Base-by-base conservation (phyloP, 2,113 vertebrate species). In the Pipra filicauda region DNA sequence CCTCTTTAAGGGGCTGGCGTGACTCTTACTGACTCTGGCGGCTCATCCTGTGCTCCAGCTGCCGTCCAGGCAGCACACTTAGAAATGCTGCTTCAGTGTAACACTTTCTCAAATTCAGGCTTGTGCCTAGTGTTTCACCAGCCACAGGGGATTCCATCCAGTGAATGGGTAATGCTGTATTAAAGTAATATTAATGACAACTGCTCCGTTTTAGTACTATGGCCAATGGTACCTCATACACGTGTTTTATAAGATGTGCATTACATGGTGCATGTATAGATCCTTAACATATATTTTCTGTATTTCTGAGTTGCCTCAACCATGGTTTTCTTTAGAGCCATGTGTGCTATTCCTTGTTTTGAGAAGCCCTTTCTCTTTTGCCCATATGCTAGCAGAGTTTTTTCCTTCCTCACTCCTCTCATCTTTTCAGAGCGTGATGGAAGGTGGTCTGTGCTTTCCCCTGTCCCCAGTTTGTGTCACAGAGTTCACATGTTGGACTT, bases 1-100 rank as follows among this genome's bases (percentile, higher is more conserved):
- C 27, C 58, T 85, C 58, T 33, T 5, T 9, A 18, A 26, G 24
- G 0, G 2, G 23, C 83, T 90, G 83, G 21, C 0, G 1, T 52
- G 58, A 15, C 54, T 76, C 41, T 31, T 21, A 3, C 81, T 5
- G 13, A 0, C 51, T 44, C 74, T 61, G 67, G 58, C 2, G 0
- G 43, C 39, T 79, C 66, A 39, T 58, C 58, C 30, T 9, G n/a
- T 23, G 8, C 87, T 87, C 39, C 76, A 41, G 72, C 88, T 85
- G 62, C 91, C 5, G 0, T 57, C 64, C 85, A 65, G 72, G 9
- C 77, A 70, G 73, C 4, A 0, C 21, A 0, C 17, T n/a, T 55
- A 64, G 46, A 71, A 93, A 11, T 39, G 46, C 55, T 51, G 31
- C 80, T 62, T 54, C 55, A 0, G 2, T 41, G 4, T 16, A 6